phyloP scores from a whole-genome alignment of 2,888 invertebrate genomes.

The Drosophila pseudotalamancana region DNA sequence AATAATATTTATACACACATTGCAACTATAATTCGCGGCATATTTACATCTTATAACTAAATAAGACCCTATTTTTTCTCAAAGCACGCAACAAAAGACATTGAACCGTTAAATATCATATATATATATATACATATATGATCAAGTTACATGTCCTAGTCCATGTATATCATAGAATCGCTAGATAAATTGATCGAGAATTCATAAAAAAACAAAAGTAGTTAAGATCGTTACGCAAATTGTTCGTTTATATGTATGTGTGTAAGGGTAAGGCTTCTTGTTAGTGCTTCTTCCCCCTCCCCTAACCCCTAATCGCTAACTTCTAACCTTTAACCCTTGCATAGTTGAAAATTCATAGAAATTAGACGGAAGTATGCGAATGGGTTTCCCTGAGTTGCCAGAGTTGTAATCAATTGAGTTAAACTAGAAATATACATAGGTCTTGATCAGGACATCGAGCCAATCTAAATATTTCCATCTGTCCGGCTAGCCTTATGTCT shows the following conservation, averaged over 20 bases:
- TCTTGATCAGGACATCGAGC: too few relatives aligned
- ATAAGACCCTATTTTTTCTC: slow-evolving; percentile 22
- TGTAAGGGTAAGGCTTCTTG: slow-evolving; percentile 55
- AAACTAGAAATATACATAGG: too few relatives aligned
- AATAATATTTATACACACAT: slow-evolving; percentile 46
- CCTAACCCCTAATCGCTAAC: too few relatives aligned
- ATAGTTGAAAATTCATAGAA: slow-evolving; percentile 16
- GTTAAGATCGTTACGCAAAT: slow-evolving; percentile 66
- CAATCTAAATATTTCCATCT: neutral
- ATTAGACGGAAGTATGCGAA: slow-evolving; percentile 4
- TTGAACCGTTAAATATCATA: slow-evolving; percentile 11
- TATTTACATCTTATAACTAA: slow-evolving; percentile 50
- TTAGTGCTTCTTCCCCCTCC: slow-evolving; percentile 40
- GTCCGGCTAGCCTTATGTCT: too few relatives aligned
- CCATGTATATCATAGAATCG: slow-evolving; percentile 24
- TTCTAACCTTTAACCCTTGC: too few relatives aligned
- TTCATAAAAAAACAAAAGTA: slow-evolving; percentile 39
- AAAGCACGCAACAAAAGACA: slow-evolving; percentile 47
- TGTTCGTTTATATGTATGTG: slow-evolving; percentile 68
- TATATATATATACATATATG: slow-evolving; percentile 4
- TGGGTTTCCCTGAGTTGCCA: neutral
- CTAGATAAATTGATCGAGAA: slow-evolving; percentile 34
- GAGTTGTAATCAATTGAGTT: too few relatives aligned
- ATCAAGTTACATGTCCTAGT: slow-evolving; percentile 8
- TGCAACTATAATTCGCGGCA: slow-evolving; percentile 57